Conservation (phyloP, 2,797 vertebrate genomes). For the Hydrocynus forskahlii region DNA sequence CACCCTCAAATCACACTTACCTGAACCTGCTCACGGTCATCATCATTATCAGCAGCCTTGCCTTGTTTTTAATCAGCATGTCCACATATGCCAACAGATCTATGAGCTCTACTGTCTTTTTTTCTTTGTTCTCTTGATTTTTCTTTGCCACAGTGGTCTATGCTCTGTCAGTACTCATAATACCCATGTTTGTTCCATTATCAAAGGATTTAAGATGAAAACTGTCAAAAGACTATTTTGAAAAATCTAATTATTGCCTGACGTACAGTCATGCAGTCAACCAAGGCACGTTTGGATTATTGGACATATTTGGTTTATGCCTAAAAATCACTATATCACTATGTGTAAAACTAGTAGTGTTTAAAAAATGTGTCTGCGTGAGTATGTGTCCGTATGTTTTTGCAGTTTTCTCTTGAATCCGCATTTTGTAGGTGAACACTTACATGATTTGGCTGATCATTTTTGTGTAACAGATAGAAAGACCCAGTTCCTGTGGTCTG, state of each 20-base stretch:
- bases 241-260: no score
- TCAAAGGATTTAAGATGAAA: no score
- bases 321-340: no score
- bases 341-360: no score
- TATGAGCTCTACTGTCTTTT: not conserved
- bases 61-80: not conserved
- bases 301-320: no score
- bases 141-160: not conserved
- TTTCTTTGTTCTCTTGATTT: not conserved
- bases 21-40: not conserved
- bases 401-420: not conserved
- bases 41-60: not conserved
- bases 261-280: no score
- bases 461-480: constrained; percentile 8
- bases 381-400: no score
- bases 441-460: not conserved
- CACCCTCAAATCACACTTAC: not conserved
- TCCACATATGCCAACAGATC: no score
- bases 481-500: not conserved
- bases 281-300: no score
- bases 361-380: not conserved
- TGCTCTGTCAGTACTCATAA: not conserved
- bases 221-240: no score
- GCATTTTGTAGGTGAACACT: not conserved
- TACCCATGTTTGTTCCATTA: not conserved